Base-by-base conservation (phyloP, 2,888 invertebrate genomes). In the Ariolimax columbianus region DNA sequence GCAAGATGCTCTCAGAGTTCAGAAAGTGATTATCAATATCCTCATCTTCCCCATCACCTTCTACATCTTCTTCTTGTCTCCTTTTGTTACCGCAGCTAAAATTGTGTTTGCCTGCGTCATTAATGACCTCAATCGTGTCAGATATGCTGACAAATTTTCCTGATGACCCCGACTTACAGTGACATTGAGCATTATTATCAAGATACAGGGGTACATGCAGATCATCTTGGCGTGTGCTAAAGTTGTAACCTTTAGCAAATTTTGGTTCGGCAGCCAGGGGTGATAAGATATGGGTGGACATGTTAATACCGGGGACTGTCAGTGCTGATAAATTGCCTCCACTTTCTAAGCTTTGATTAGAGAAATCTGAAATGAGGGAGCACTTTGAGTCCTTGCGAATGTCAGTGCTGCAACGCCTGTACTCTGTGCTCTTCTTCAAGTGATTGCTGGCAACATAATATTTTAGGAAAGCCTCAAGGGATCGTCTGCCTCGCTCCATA, bases 401-500 rank as follows among this genome's bases (percentile, higher is more conserved):
- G 26, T 84, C 80, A 38, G 33, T 63, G 23, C 47, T 43, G 19
- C 7, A n/a, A n/a, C 55, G 75, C n/a, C 55, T 79, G 81, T 63
- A 85, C 43, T 82, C 82, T 40, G 82, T 55, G 19, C 79, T 83
- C 82, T 88, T 89, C 2, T 83, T 59, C 38, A 87, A 85, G 17
- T 88, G 81, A 51, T 88, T 87, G 14, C 84, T 80, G 14, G 88
- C 89, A 26, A 91, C 90, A 78, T 89, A 92, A 70, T 91, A 90
- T 59, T 88, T 89, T 36, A 93, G 88, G 87, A 91, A 93, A 43
- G 91, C 88, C 83, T 90, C 89, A 9, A 92, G 91, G 9, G 92
- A 90, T 43, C 88, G 85, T 75, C 89, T 87, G n/a, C 93, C 93
- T 91, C 92, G 91, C 86, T 91, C 88, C 26, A 93, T 88, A 72